A percentile compares a stretch with the other conserved stretches of the same genome.
Conservation (phyloP, 2,113 vertebrate species). For the Atherinomorus stipes region DNA sequence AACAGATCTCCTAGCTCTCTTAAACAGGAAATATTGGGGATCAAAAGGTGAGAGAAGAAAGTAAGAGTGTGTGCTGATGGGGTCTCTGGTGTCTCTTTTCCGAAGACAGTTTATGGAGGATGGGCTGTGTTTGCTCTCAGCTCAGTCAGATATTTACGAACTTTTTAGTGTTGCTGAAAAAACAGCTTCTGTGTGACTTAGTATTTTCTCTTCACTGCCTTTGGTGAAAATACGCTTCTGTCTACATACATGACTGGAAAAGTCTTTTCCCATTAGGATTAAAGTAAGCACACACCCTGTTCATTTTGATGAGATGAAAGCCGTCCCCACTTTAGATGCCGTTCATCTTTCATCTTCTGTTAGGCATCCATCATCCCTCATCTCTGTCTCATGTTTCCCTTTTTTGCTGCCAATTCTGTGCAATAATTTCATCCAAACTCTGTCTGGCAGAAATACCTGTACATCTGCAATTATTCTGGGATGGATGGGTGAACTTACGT, state of each 20-base stretch:
- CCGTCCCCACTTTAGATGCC: conserved; percentile 44
- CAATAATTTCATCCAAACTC: conserved; percentile 28
- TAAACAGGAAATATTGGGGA: conserved; percentile 1
- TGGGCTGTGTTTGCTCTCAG: too few species aligned
- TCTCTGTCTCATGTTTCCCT: conserved; percentile 39
- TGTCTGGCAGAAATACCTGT: conserved; percentile 18
- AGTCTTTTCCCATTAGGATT: not conserved
- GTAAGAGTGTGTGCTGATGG: conserved; percentile 25
- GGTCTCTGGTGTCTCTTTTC: conserved; percentile 43
- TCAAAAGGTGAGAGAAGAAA: conserved; percentile 31
- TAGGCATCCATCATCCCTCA: conserved; percentile 63
- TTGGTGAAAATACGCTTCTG: not conserved
- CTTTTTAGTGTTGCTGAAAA: not conserved
- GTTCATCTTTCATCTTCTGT: conserved; percentile 70
- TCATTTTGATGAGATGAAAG: conserved; percentile 41
- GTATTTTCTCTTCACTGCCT: not conserved
- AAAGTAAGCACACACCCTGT: conserved; percentile 4
- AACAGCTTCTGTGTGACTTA: not conserved
- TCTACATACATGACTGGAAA: conserved; percentile 19
- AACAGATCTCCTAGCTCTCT: conserved; percentile 21
- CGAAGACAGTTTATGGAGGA: conserved; percentile 9
- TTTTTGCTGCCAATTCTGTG: conserved; percentile 29
- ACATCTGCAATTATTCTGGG: conserved; percentile 4
- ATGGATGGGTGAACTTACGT: conserved; percentile 24
- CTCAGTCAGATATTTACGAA: not conserved